These are phyloP conservation scores for Calcarius lapponicus DNA, from an alignment of 2,797 vertebrate species.

Conservation along the genomic window DNA sequence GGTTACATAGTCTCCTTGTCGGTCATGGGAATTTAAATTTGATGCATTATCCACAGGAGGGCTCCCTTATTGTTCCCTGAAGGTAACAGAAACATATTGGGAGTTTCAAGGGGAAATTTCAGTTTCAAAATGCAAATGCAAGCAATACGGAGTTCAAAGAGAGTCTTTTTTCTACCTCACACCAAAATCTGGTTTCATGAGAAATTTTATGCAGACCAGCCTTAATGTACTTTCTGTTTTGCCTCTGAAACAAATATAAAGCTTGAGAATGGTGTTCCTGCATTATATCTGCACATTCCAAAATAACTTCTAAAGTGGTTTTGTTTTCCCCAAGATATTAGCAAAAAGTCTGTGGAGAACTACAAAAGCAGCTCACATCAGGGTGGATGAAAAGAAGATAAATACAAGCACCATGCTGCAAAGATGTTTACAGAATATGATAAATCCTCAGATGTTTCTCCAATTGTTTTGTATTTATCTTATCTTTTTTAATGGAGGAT, in stretches of 20 bases:
- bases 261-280: not conserved
- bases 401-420: slow-evolving; percentile 12
- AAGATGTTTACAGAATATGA: slow-evolving; percentile 18
- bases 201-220: slow-evolving; percentile 18
- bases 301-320: not conserved
- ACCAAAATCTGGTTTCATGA: not conserved
- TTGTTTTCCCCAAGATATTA: slow-evolving; percentile 3
- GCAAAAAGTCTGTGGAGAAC: not conserved
- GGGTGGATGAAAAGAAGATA: slow-evolving; percentile 25
- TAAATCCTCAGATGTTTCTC: not conserved
- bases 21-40: slow-evolving; percentile 45
- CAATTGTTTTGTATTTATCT: not conserved
- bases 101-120: slow-evolving; percentile 51
- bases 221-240: slow-evolving; percentile 28
- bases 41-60: slow-evolving; percentile 55
- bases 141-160: not conserved
- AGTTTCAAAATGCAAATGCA: slow-evolving; percentile 54
- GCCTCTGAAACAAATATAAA: slow-evolving; percentile 20
- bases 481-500: not conserved
- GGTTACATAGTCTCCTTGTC: slow-evolving; percentile 38
- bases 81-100: slow-evolving; percentile 39
- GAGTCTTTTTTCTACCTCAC: slow-evolving; percentile 10
- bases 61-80: slow-evolving; percentile 58
- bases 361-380: slow-evolving; percentile 31
- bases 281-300: not conserved